phyloP scores from a whole-genome alignment of 2,888 invertebrate species.

The Napeogenes sylphis region DNA sequence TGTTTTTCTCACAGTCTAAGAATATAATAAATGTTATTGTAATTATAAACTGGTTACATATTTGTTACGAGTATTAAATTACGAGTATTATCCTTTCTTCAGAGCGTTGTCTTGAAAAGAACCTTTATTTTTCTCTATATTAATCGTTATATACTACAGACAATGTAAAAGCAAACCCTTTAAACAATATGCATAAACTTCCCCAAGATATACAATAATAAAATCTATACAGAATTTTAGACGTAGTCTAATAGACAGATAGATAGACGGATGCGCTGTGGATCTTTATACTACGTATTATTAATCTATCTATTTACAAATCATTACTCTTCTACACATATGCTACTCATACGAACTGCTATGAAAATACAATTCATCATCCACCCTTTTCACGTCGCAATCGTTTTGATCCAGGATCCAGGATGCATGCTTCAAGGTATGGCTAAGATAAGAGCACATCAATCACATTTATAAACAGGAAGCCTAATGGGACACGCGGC shows the following conservation, averaged over 20 bases:
- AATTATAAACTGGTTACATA: too few relatives aligned
- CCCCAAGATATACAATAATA: too few relatives aligned
- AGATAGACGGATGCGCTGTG: background rate
- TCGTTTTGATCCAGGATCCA: slow-evolving; percentile 3
- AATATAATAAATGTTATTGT: too few relatives aligned
- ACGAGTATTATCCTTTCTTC: too few relatives aligned
- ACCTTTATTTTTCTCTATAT: too few relatives aligned
- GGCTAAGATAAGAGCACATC: slow-evolving; percentile 65
- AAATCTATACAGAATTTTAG: too few relatives aligned
- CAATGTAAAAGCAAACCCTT: too few relatives aligned
- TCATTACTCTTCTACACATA: slow-evolving; percentile 5
- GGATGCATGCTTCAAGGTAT: background rate
- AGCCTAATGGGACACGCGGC: slow-evolving; percentile 29
- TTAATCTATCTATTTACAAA: slow-evolving; percentile 2
- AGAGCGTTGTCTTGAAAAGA: too few relatives aligned
- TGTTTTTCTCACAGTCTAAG: too few relatives aligned
- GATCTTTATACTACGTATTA: background rate
- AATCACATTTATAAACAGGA: slow-evolving; percentile 54
- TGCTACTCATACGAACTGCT: slow-evolving; percentile 6
- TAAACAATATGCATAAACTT: too few relatives aligned
- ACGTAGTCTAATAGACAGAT: background rate
- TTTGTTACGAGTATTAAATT: too few relatives aligned
- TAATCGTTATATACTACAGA: too few relatives aligned
- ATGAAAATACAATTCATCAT: slow-evolving; percentile 26
- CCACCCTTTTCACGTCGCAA: slow-evolving; percentile 16